Conservation (phyloP, 2,888 invertebrate species). For the Hedya salicella region DNA sequence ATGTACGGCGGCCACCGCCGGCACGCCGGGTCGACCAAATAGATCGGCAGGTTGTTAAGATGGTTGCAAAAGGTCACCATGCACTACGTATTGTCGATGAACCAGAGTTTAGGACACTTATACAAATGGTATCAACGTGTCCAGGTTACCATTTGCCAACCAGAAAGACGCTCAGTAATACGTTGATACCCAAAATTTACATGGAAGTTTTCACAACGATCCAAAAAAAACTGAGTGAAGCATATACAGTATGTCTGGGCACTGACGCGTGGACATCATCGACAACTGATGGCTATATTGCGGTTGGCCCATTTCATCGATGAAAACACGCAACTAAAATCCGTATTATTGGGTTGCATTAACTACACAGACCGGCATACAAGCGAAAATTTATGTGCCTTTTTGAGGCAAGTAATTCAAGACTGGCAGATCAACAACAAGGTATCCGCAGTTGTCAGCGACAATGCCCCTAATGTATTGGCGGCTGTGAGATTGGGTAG, state of each 20-base stretch:
- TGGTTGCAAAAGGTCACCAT: constrained; percentile 19
- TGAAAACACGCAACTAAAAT: not conserved
- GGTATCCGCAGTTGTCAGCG: constrained; percentile 3
- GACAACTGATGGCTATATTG: constrained; percentile 8
- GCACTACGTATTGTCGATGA: constrained; percentile 19
- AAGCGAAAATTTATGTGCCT: constrained; percentile 6
- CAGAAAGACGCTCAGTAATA: constrained; percentile 4
- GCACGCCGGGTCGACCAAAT: constrained; percentile 4
- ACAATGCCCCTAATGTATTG: constrained; percentile 10
- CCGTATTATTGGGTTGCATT: constrained; percentile 6
- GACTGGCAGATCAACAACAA: constrained; percentile 17
- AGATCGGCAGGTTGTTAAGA: constrained; percentile 13
- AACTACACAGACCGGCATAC: constrained; percentile 11
- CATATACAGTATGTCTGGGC: constrained; percentile 11
- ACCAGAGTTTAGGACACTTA: constrained; percentile 11
- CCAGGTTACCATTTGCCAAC: constrained; percentile 20
- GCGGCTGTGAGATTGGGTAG: constrained; percentile 5
- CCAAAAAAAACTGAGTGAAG: constrained; percentile 5
- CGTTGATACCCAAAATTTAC: constrained; percentile 18
- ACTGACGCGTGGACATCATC: constrained; percentile 17
- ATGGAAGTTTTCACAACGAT: not conserved
- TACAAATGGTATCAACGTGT: constrained; percentile 13
- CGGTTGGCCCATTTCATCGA: constrained; percentile 10
- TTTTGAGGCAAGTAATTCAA: constrained; percentile 7
- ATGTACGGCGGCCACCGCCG: constrained; percentile 9